Percentiles rank a stretch among this genome's conserved stretches.
These are phyloP conservation scores for Nysson spinosus DNA, from an alignment of 2,888 invertebrate genomes.

Conservation along the genomic window DNA sequence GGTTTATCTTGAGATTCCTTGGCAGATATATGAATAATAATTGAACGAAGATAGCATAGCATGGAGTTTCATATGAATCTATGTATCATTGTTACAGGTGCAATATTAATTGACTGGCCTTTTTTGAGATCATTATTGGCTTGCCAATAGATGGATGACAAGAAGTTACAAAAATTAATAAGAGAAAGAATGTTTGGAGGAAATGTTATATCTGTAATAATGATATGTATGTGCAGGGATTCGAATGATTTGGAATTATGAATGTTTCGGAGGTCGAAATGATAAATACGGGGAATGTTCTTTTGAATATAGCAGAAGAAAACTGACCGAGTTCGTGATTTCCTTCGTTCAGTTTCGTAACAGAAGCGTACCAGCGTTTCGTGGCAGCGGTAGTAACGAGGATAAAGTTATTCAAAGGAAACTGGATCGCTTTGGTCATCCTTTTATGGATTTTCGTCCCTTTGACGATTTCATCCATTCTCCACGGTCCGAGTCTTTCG, in stretches of 20 bases:
- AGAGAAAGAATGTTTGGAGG: no score
- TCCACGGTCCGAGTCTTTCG: slow-evolving; percentile 59
- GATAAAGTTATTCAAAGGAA: slow-evolving; percentile 55
- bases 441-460: slow-evolving; percentile 60
- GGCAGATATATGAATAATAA: no score
- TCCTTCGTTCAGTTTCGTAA: slow-evolving; percentile 11
- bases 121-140: no score
- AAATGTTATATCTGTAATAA: no score
- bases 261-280: background rate
- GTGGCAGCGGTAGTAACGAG: slow-evolving; percentile 34
- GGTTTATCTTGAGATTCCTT: no score
- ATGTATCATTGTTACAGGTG: no score
- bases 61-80: no score
- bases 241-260: background rate
- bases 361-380: slow-evolving; percentile 13
- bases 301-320: slow-evolving; percentile 9
- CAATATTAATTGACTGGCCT: no score
- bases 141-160: no score
- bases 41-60: no score
- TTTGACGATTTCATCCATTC: slow-evolving; percentile 64
- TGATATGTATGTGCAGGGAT: no score
- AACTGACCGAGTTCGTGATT: slow-evolving; percentile 7
- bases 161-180: no score
- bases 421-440: slow-evolving; percentile 64
- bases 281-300: background rate